Evolutionary conservation across 2,888 invertebrate species (phyloP).

Genomic region (Uropetala carovei): DNA sequence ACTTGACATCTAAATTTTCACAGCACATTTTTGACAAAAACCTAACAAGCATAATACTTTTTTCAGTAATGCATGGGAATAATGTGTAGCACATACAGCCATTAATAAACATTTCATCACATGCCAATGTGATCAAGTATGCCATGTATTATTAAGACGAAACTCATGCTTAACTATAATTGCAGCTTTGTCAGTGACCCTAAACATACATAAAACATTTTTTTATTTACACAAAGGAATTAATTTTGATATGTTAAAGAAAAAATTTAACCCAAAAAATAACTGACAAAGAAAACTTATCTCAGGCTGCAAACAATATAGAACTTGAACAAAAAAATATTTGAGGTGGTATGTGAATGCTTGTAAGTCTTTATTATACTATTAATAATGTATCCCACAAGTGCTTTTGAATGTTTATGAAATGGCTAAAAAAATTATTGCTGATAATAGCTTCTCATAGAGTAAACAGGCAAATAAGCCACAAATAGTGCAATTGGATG

Average conservation of each 20-base stretch:
- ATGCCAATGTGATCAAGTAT: background rate
- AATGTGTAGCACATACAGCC: background rate
- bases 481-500: conserved; percentile 46
- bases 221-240: background rate
- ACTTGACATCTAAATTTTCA: background rate
- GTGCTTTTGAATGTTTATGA: background rate
- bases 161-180: background rate
- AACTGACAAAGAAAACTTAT: background rate
- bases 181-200: background rate
- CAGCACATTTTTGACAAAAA: conserved; percentile 17
- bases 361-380: background rate
- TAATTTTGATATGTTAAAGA: background rate
- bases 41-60: conserved; percentile 30
- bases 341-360: background rate
- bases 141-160: background rate
- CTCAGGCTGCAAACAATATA: background rate
- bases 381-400: background rate
- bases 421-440: background rate
- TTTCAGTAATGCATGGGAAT: background rate
- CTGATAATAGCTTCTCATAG: background rate
- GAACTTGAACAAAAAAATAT: background rate
- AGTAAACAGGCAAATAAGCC: conserved; percentile 46
- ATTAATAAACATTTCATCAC: background rate
- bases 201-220: background rate
- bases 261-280: background rate